Evolutionary conservation across 2,888 invertebrate species (phyloP), one percentile per base, ranked within the genome.

Genomic region (Parelbella ahira): DNA sequence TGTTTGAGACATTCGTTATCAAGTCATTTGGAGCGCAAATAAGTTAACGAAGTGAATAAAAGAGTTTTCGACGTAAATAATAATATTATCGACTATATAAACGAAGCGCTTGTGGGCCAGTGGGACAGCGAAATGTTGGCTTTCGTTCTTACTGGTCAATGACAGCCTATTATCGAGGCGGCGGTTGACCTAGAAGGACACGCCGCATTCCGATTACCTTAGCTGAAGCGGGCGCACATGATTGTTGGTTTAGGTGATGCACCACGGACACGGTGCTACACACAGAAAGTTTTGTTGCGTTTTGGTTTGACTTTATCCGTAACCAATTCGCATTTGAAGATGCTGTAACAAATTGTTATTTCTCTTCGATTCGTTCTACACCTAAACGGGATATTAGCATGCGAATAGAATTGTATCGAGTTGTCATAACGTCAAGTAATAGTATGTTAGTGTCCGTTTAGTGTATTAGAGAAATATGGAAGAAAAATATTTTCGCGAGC

Each of bases 41-140:
- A 41, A 33, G 9, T 33, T 27, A n/a, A 25, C 8, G 19, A 21
- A 7, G 10, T 7, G 33, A 33, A 41, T 39, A 39, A 39, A 25
- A 36, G 11, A 15, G 18, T 36, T 42, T 37, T 23, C 18, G 11
- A 15, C 51, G 62, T 69, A 71, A 73, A 74, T 58, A 73, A 68
- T 45, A 68, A 57, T 60, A 62, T 66, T 60, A 54, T 56, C 49
- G 55, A 4, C 15, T 4, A 15, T 50, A 63, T 66, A 65, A 72
- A 62, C 63, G 46, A 28, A 21, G 34, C 45, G 34, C 38, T 51
- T 65, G 65, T 69, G 59, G 75, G 78, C 54, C 63, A 81, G 74
- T 81, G 56, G 78, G 76, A 19, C 82, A 59, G 69, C 74, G 71
- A 74, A 78, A 73, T 70, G 68, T 59, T 66, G 64, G 68, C 82